A percentile compares a stretch with the other conserved stretches of the same genome.
Conservation (phyloP, 2,888 invertebrate genomes). For the Sesia bembeciformis region DNA sequence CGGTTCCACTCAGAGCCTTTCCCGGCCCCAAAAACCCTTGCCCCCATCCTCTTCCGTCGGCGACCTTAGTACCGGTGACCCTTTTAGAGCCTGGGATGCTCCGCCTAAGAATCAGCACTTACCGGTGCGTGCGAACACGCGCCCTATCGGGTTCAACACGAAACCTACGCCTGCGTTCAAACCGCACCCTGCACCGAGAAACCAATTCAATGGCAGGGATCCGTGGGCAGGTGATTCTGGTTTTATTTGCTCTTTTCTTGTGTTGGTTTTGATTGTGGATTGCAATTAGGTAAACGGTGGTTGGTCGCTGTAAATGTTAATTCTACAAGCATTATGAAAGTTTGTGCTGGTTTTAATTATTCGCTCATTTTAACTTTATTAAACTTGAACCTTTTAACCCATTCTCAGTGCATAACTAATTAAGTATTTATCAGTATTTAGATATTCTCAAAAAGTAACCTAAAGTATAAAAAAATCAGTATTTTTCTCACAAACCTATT, state of each 20-base stretch:
- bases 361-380: too few species aligned
- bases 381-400: too few species aligned
- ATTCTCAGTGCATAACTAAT: too few species aligned
- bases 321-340: too few species aligned
- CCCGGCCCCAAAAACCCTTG: constrained; percentile 45
- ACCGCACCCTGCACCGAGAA: constrained; percentile 55
- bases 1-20: constrained; percentile 66
- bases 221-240: constrained; percentile 76
- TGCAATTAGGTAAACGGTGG: constrained; percentile 9
- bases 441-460: too few species aligned
- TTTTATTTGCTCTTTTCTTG: constrained; percentile 50
- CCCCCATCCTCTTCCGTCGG: constrained; percentile 54
- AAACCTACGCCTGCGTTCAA: constrained; percentile 34
- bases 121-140: constrained; percentile 4
- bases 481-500: too few species aligned
- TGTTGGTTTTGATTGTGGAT: constrained; percentile 40
- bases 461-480: too few species aligned
- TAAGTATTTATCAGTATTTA: too few species aligned
- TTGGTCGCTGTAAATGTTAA: too few species aligned
- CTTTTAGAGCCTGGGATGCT: constrained; percentile 55
- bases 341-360: too few species aligned
- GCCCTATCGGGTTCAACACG: constrained; percentile 7
- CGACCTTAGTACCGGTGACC: constrained; percentile 49
- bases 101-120: constrained; percentile 20
- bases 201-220: constrained; percentile 67